A percentile compares a stretch with the other conserved stretches of the same genome.
Conservation (phyloP, 2,113 vertebrate genomes). For the Mandrillus leucophaeus region DNA sequence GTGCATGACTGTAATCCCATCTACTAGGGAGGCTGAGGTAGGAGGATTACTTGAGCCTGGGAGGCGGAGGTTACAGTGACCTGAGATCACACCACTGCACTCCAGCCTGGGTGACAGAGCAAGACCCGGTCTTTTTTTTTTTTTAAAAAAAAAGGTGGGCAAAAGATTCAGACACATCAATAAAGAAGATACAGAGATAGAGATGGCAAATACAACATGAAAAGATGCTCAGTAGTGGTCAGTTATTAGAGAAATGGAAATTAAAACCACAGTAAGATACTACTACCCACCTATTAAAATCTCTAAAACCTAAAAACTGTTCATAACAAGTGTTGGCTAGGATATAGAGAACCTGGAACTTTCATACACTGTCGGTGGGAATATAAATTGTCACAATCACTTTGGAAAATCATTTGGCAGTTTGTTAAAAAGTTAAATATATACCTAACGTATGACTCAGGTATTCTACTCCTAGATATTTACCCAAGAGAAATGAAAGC, state of each 20-base stretch:
- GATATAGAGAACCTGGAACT: background rate
- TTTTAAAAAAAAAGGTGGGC: background rate
- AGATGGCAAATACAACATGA: background rate
- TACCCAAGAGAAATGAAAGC: slow-evolving; percentile 12
- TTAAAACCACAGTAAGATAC: background rate
- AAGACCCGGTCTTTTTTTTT: background rate
- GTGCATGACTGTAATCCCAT: background rate
- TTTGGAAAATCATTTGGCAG: background rate
- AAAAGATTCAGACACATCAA: slow-evolving; percentile 7
- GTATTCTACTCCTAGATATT: background rate
- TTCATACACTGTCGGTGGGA: background rate
- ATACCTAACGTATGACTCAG: background rate
- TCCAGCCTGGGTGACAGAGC: background rate
- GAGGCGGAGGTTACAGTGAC: background rate
- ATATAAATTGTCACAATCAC: background rate
- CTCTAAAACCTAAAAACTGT: background rate
- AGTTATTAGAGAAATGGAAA: background rate
- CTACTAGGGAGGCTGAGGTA: background rate
- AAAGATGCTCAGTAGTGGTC: background rate
- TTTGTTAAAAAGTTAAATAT: slow-evolving; percentile 18
- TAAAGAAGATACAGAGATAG: background rate
- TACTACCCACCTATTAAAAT: background rate
- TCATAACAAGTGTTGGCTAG: background rate
- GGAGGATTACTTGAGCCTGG: background rate
- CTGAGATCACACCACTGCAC: background rate